Evolutionary conservation across 2,113 vertebrate species (phyloP).

Genomic region (Patagioenas fasciata): DNA sequence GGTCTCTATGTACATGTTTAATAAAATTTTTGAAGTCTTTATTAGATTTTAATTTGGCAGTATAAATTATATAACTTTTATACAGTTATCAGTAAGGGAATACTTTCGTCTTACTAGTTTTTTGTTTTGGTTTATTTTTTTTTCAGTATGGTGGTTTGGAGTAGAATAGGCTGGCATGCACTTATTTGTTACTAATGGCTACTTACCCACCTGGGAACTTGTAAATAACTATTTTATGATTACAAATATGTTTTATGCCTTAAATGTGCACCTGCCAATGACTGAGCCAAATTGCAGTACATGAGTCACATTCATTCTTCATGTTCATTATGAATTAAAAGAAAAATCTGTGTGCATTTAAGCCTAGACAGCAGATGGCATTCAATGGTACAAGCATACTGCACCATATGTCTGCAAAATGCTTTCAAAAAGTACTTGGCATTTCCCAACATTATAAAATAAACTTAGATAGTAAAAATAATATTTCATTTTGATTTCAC

Average conservation of each 20-base stretch:
- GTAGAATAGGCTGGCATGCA: slow-evolving; percentile 20
- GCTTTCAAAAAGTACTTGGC: slow-evolving; percentile 64
- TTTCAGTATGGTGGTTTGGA: background rate
- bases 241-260: slow-evolving; percentile 67
- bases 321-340: slow-evolving; percentile 72
- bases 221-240: slow-evolving; percentile 60
- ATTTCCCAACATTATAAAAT: slow-evolving; percentile 30
- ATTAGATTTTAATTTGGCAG: background rate
- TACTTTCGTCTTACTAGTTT: background rate
- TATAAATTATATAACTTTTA: background rate
- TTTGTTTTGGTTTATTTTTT: background rate
- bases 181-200: slow-evolving; percentile 46
- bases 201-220: slow-evolving; percentile 39
- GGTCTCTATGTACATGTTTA: background rate
- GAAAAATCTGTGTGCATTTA: slow-evolving; percentile 71
- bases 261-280: slow-evolving; percentile 66
- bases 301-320: slow-evolving; percentile 67
- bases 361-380: slow-evolving; percentile 77
- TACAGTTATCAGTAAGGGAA: background rate
- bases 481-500: background rate
- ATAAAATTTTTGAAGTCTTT: background rate
- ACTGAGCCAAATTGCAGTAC: slow-evolving; percentile 61
- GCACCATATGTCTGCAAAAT: slow-evolving; percentile 69
- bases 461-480: slow-evolving; percentile 52
- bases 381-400: slow-evolving; percentile 64